A percentile compares a stretch with the other conserved stretches of the same genome.
These are phyloP conservation scores for Andrena camellia DNA, from an alignment of 2,888 invertebrate genomes.

Conservation along the genomic window DNA sequence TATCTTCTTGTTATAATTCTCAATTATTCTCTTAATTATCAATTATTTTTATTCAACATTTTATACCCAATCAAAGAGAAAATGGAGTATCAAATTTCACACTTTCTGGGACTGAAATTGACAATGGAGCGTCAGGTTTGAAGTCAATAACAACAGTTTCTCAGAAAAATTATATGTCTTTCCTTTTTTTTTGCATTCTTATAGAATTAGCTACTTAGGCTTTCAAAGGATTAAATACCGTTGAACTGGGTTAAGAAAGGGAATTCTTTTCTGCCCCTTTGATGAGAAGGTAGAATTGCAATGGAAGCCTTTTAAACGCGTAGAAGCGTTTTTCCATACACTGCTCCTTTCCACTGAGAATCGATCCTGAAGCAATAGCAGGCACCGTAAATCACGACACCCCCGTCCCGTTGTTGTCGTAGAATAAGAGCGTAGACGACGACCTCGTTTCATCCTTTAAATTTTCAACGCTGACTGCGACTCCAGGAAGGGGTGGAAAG, in stretches of 20 bases:
- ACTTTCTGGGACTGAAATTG: too few relatives aligned
- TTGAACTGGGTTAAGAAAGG: background rate
- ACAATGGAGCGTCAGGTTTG: too few relatives aligned
- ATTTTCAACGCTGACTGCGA: constrained; percentile 28
- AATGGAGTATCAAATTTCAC: too few relatives aligned
- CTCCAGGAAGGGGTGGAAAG: background rate
- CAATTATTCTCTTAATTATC: too few relatives aligned
- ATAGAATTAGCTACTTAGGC: background rate
- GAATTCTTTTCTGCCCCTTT: background rate
- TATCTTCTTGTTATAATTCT: too few relatives aligned
- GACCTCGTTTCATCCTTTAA: constrained; percentile 26
- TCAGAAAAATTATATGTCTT: too few relatives aligned
- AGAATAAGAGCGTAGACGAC: constrained; percentile 46
- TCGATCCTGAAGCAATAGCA: constrained; percentile 47
- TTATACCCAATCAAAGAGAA: too few relatives aligned
- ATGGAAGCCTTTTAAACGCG: background rate
- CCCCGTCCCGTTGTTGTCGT: constrained; percentile 12
- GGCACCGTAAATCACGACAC: constrained; percentile 49
- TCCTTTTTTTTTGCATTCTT: background rate
- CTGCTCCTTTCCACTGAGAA: constrained; percentile 21
- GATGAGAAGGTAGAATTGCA: background rate
- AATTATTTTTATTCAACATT: too few relatives aligned
- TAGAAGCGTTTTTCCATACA: constrained; percentile 53
- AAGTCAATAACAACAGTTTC: too few relatives aligned
- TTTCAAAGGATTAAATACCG: background rate